A percentile compares a stretch with the other conserved stretches of the same genome.
phyloP scores from a whole-genome alignment of 2,797 vertebrate genomes.

The Pteronotus mesoamericanus region DNA sequence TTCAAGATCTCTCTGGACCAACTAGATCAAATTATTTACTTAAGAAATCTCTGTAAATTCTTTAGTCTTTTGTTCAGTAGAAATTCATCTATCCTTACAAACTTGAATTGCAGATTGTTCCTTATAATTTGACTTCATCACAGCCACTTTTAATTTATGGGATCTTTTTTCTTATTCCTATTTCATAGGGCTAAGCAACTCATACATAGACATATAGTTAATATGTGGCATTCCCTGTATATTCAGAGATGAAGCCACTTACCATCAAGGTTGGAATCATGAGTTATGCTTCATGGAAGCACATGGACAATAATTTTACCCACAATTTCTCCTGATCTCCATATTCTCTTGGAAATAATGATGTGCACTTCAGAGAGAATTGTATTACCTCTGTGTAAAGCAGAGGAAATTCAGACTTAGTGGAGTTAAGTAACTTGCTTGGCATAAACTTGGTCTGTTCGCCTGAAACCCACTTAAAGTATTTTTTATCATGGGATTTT shows the following conservation, averaged over 20 bases:
- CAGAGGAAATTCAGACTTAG: background rate
- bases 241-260: background rate
- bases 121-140: background rate
- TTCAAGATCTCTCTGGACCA: background rate
- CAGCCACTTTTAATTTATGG: background rate
- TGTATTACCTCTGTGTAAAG: background rate
- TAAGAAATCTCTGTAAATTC: background rate
- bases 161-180: background rate
- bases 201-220: background rate
- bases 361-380: background rate
- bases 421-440: background rate
- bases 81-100: background rate
- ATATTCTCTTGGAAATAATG: background rate
- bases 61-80: background rate
- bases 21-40: background rate
- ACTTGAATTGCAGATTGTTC: background rate
- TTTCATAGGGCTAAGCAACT: background rate
- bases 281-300: background rate
- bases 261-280: background rate
- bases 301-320: background rate
- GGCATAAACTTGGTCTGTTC: background rate
- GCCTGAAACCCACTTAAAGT: background rate
- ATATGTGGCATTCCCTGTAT: background rate
- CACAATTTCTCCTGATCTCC: background rate
- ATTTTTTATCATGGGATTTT: conserved; percentile 15